Conservation (phyloP, 2,113 vertebrate species). For the Australoheros scitulus region DNA sequence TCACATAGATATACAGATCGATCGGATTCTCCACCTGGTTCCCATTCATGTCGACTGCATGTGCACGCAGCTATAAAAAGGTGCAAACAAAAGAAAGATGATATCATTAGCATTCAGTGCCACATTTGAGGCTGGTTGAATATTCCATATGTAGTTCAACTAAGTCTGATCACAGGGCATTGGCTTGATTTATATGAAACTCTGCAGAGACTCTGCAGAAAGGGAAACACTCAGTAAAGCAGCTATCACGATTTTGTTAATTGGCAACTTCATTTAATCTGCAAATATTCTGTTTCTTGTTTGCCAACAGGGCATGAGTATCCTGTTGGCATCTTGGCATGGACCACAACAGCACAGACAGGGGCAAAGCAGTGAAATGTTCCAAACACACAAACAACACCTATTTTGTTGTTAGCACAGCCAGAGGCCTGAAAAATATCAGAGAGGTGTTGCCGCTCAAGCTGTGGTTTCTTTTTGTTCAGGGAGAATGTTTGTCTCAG, state of each 20-base stretch:
- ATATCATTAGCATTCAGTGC: conserved; percentile 1
- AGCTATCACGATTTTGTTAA: conserved; percentile 54
- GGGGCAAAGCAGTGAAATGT: conserved; percentile 55
- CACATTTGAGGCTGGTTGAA: not conserved
- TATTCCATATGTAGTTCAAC: conserved; percentile 9
- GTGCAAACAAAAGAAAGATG: not conserved
- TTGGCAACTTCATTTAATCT: conserved; percentile 55
- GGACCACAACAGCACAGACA: conserved; percentile 36
- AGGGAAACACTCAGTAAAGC: conserved; percentile 8
- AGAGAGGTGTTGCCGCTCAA: conserved; percentile 56
- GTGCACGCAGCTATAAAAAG: conserved; percentile 88
- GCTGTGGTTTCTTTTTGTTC: conserved; percentile 50
- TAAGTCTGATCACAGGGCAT: conserved; percentile 7
- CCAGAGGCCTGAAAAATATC: conserved; percentile 58
- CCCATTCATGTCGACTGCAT: conserved; percentile 98
- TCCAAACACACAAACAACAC: conserved; percentile 61
- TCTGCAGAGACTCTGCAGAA: conserved; percentile 3
- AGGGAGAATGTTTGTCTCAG: conserved; percentile 38
- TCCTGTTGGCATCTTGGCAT: conserved; percentile 56
- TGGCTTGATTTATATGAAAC: conserved; percentile 33
- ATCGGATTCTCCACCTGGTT: conserved; percentile 99
- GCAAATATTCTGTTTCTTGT: conserved; percentile 33
- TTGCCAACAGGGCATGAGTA: conserved; percentile 43
- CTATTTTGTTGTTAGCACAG: conserved; percentile 67
- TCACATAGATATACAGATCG: conserved; percentile 97